Evolutionary conservation across 2,113 vertebrate genomes (phyloP), one percentile per base, ranked within the genome.

Genomic region (Amphiprion ocellaris): DNA sequence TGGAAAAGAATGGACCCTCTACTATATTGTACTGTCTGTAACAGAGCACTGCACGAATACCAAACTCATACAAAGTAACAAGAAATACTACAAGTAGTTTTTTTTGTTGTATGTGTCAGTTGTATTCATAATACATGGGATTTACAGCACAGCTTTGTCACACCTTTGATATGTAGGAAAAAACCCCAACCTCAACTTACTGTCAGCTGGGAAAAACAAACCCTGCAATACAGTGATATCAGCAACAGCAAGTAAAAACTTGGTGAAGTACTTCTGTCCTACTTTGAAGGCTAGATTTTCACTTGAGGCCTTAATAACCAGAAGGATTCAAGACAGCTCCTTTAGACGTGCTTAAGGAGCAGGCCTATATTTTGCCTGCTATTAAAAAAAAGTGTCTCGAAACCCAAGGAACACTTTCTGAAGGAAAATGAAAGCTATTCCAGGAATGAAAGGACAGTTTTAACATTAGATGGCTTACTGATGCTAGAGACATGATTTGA

Each of bases 21-120:
- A 74, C 39, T 46, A 26, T 17, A 0, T 23, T 66, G 11, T n/a
- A 49, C 41, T 23, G 55, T 72, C 62, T 8, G 4, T 14, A 55
- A 50, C 8, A 62, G 14, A n/a, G 21, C 10, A 59, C 66, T 70
- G 52, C 61, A 71, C 47, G 21, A 59, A 46, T 6, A 49, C 53
- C 1, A 79, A 54, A 66, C 41, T 37, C 28, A 62, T 71, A 67
- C 67, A 70, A 71, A 63, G 12, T 46, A 1, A 10, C 52, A 77
- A 33, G 11, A 16, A 59, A 55, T 54, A 58, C 54, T 60, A 23
- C 10, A 69, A 79, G 28, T 74, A 14, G 3, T 15, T 37, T 37
- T 37, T 26, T 26, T 26, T 2, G 26, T 26, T 26, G 53, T 7
- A 53, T 47, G 46, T 49, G 15, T 5, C 5, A 2, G 1, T 6